Conservation (phyloP, 2,888 invertebrate species). For the Argyra leucocephala region DNA sequence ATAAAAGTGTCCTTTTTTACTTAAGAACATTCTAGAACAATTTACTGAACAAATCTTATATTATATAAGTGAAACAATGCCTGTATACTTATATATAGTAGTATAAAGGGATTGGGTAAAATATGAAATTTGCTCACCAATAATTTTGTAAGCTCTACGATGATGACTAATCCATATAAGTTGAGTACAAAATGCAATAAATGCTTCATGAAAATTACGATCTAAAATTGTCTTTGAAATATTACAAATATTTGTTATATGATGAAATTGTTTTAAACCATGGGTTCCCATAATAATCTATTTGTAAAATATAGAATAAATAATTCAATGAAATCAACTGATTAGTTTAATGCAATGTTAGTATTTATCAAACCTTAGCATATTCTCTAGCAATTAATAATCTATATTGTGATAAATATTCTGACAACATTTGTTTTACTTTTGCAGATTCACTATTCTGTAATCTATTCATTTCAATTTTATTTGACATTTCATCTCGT, state of each 20-base stretch:
- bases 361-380: conserved; percentile 24
- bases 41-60: no score
- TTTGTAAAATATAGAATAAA: not conserved
- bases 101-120: not conserved
- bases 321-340: not conserved
- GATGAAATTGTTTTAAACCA: conserved; percentile 34
- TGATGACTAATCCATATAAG: conserved; percentile 40
- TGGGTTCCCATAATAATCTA: conserved; percentile 32
- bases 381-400: conserved; percentile 40
- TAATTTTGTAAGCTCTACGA: conserved; percentile 34
- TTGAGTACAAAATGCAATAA: conserved; percentile 35
- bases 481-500: conserved; percentile 34
- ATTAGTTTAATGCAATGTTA: no score
- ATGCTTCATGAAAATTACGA: conserved; percentile 33
- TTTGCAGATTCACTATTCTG: conserved; percentile 34
- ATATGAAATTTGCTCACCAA: conserved; percentile 20
- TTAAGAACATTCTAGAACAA: no score
- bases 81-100: no score
- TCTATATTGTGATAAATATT: conserved; percentile 35
- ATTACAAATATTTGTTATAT: conserved; percentile 31
- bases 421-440: conserved; percentile 34
- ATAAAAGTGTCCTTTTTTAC: no score
- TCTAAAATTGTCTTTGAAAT: conserved; percentile 33
- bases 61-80: no score
- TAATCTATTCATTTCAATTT: conserved; percentile 30